Evolutionary conservation across 2,113 vertebrate genomes (phyloP).

Genomic region (Hydrochoerus hydrochaeris): DNA sequence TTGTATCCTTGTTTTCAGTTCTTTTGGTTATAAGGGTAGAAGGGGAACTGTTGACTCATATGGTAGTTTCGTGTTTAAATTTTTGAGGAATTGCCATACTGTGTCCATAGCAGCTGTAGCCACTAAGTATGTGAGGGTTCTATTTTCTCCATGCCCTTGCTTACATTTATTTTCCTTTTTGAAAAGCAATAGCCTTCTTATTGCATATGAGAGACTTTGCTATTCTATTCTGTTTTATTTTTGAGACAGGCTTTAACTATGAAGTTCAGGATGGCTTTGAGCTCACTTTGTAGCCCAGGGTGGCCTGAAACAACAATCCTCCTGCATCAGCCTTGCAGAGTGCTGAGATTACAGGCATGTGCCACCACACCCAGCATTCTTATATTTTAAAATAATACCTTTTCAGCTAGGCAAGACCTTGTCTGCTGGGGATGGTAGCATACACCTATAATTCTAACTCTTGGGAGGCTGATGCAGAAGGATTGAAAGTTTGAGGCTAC

Average conservation of each 20-base stretch:
- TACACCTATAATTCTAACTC: neutral
- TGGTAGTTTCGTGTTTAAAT: neutral
- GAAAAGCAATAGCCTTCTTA: neutral
- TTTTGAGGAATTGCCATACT: neutral
- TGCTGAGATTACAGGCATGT: neutral
- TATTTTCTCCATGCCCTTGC: neutral
- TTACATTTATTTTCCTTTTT: neutral
- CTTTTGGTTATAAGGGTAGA: neutral
- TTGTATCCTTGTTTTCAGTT: constrained; percentile 14
- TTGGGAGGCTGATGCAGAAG: neutral
- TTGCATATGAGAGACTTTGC: neutral
- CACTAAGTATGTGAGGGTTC: neutral
- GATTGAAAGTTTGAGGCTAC: neutral
- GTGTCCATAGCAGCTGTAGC: neutral
- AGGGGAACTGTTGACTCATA: neutral
- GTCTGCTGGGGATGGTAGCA: neutral
- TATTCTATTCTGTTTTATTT: no score
- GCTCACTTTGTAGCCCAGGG: neutral
- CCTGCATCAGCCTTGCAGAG: neutral
- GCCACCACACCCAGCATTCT: neutral
- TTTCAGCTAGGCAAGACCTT: neutral
- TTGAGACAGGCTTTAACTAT: neutral
- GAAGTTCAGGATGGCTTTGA: neutral
- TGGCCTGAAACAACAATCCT: neutral
- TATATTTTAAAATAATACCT: neutral